Evolutionary conservation across 2,888 invertebrate species (phyloP), one percentile per base, ranked within the genome.

Genomic region (Spodoptera picta): DNA sequence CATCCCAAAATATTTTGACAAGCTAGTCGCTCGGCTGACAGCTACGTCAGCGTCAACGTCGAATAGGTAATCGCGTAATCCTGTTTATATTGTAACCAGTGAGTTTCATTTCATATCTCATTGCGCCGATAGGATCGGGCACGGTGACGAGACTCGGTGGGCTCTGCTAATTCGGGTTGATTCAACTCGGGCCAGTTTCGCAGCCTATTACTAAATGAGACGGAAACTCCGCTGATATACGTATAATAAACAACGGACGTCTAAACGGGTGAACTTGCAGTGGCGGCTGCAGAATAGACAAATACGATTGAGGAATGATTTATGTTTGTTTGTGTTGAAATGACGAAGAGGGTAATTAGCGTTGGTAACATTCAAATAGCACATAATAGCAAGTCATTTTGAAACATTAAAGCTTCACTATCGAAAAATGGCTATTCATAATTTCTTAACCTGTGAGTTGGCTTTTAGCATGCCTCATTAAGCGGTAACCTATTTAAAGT

Each of bases 191-290:
- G 63, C 61, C 70, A 72, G 68, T 82, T 82, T 69, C 72, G 79
- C 68, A 60, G 69, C 69, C 69, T 59, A 19, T 19, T 19, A 79
- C 77, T 86, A 86, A 91, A 91, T 91, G 91, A 90, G 87, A 85
- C 85, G 90, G 89, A 92, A 91, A 90, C 85, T 77, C 74, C 65
- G 81, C 83, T 87, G 90, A 89, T 87, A 89, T 83, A 86, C 77
- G 72, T 36, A 78, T 71, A 77, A 77, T 79, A 79, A 79, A 81
- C 79, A 80, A 87, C 84, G 85, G 78, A 77, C 75, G 75, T 52
- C 66, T 66, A 64, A 72, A 72, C 31, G 64, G 51, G 52, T 52
- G 64, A 73, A 61, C 63, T 43, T 67, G 60, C 36, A 68, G 63
- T 69, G 60, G 65, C 56, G 67, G 63, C 45, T 68, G 58, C 7